Conservation (phyloP, 2,888 invertebrate genomes). For the Prosopocoilus inquinatus region DNA sequence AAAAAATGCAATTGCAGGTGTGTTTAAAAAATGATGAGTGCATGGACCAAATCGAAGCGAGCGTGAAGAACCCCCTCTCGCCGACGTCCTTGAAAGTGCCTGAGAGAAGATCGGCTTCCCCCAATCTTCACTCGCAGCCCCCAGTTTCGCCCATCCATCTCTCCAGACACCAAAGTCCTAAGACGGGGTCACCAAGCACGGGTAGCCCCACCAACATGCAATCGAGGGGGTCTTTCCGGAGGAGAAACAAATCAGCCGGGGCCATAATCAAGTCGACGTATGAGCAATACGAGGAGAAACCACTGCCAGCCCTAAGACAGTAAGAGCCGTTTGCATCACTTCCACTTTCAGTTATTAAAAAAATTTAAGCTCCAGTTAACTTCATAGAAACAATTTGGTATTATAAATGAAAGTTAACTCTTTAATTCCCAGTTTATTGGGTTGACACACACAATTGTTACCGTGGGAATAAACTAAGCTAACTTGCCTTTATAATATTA, state of each 20-base stretch:
- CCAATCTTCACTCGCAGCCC: conserved; percentile 38
- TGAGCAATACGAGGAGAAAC: conserved; percentile 84
- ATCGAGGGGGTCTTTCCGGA: conserved; percentile 56
- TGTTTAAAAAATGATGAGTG: conserved; percentile 62
- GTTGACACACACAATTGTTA: too few species aligned
- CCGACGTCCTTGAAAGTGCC: conserved; percentile 43
- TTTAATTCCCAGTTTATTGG: too few species aligned
- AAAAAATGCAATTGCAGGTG: conserved; percentile 48
- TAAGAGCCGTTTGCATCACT: conserved; percentile 57
- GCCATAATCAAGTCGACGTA: conserved; percentile 64
- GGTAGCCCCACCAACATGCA: conserved; percentile 56
- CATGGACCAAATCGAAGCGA: conserved; percentile 52
- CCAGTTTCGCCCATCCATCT: conserved; percentile 55
- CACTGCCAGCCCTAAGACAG: conserved; percentile 83
- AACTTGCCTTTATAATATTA: too few species aligned
- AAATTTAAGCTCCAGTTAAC: too few species aligned
- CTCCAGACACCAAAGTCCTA: conserved; percentile 52
- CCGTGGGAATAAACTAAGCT: too few species aligned
- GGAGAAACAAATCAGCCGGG: conserved; percentile 65
- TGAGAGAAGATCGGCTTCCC: conserved; percentile 52
- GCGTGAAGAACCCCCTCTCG: conserved; percentile 42
- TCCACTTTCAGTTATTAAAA: too few species aligned
- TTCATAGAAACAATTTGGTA: too few species aligned
- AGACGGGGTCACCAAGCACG: conserved; percentile 46
- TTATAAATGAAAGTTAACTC: too few species aligned